Evolutionary conservation across 1,140 invertebrate genomes (phyloP).

Genomic region (Lordiphosa clarofinis): DNA sequence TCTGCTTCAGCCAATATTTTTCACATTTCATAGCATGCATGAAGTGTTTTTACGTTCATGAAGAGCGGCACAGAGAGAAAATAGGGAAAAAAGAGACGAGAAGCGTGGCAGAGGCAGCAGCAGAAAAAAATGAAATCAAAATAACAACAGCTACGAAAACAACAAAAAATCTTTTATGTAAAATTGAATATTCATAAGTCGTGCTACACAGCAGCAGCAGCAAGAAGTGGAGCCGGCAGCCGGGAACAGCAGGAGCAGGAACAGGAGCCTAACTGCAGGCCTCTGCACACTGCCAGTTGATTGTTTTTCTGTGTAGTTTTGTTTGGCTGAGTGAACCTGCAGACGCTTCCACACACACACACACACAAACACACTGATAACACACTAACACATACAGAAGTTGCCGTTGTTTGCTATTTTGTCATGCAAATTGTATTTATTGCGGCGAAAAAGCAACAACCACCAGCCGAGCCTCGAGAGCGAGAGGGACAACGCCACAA

Average conservation of each 20-base stretch:
- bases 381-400: conserved; percentile 35
- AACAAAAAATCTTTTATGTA: conserved; percentile 76
- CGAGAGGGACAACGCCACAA: conserved; percentile 41
- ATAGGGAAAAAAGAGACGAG: conserved; percentile 2
- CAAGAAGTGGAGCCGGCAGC: not conserved
- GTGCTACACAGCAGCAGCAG: conserved; percentile 44
- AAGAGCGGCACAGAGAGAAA: conserved; percentile 15
- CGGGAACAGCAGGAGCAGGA: conserved; percentile 1
- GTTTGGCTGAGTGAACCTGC: conserved; percentile 71
- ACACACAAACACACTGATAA: conserved; percentile 6
- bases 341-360: conserved; percentile 31
- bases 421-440: conserved; percentile 78
- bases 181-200: conserved; percentile 78
- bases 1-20: conserved; percentile 43
- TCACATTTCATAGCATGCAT: conserved; percentile 60
- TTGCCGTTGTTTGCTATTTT: conserved; percentile 74
- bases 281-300: conserved; percentile 49
- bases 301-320: conserved; percentile 73
- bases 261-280: conserved; percentile 49
- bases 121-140: conserved; percentile 49
- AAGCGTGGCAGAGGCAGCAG: not conserved
- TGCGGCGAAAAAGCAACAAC: conserved; percentile 64
- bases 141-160: conserved; percentile 51
- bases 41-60: conserved; percentile 32
- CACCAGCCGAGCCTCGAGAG: conserved; percentile 3